A percentile compares a stretch with the other conserved stretches of the same genome.
Evolutionary conservation across 2,113 vertebrate genomes (phyloP).

Genomic region (Neotoma lepida): DNA sequence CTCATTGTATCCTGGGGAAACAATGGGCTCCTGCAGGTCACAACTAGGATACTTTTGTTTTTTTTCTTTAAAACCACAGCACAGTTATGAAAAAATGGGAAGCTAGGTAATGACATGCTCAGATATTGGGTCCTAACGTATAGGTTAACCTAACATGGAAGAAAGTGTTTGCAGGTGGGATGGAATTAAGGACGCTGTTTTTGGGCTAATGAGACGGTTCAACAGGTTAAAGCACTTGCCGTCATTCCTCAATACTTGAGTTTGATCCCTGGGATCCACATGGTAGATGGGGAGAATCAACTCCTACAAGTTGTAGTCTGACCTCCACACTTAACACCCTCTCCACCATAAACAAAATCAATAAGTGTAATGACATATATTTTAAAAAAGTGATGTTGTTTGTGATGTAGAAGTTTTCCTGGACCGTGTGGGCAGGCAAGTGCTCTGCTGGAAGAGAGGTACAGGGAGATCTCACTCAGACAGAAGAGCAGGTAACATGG

Average conservation of each 20-base stretch:
- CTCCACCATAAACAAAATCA: too few relatives aligned
- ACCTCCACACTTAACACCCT: too few relatives aligned
- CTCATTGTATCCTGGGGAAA: not conserved
- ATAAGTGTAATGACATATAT: too few relatives aligned
- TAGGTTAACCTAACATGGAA: not conserved
- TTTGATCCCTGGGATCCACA: too few relatives aligned
- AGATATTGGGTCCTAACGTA: not conserved
- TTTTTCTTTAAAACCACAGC: not conserved
- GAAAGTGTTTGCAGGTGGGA: not conserved
- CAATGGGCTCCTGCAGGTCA: not conserved
- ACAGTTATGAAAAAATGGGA: not conserved
- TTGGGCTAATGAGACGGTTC: not conserved
- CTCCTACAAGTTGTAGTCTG: too few relatives aligned
- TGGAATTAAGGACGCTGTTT: not conserved
- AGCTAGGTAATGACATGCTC: not conserved
- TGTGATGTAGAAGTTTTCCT: not conserved
- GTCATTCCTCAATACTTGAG: not conserved
- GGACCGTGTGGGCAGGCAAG: not conserved
- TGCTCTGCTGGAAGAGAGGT: not conserved
- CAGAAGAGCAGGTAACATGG: not conserved
- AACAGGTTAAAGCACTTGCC: not conserved
- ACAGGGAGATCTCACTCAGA: not conserved
- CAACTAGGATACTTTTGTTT: not conserved
- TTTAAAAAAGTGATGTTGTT: not conserved
- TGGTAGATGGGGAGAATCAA: too few relatives aligned